Base-by-base conservation (phyloP, 2,797 vertebrate species). In the Rallus crepitans region DNA sequence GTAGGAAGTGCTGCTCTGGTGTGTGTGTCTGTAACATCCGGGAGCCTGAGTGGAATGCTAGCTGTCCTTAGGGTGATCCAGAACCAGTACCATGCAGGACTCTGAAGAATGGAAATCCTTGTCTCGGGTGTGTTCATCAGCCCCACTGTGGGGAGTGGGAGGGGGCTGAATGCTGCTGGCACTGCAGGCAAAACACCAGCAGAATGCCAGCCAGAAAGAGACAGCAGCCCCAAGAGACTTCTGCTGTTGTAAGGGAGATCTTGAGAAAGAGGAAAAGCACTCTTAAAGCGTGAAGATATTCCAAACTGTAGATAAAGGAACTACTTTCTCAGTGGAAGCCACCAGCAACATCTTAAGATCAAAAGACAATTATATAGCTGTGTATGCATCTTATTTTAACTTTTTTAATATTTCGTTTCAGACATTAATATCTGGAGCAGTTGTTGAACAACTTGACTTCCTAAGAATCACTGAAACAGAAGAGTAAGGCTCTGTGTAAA, bases 361-460 rank as follows among this genome's bases (percentile, higher is more conserved):
- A 42, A 60, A 82, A n/a, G 7, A 56, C 15, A 69, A 17, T n/a
- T 72, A 0, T 23, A 11, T 27, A 31, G 42, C 69, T 81, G 4
- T 4, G 4, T 71, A 61, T 0, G 72, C 42, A 6, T 66, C 25
- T 63, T 82, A 48, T 42, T 56, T 3, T 15, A 5, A 33, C 55
- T 48, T 59, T 90, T 70, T 73, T 28, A 69, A 72, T 73, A 75
- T 96, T 78, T 21, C 33, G 21, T 96, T 98, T 77, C 97, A 99
- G 99, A 99, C 99, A 4, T 97, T 99, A 95, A 99, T 99, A 97
- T 99, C 99, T 63, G 99, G 99, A 97, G 99, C 99, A 2, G 98
- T 99, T 64, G 99, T 99, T 90, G 99, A 99, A 95, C 99, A 99
- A 92, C 95, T 99, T 96, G 99, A 99, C 97, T 99, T 99, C 95